Conservation (phyloP, 2,888 invertebrate species). For the Parascotia fuliginaria region DNA sequence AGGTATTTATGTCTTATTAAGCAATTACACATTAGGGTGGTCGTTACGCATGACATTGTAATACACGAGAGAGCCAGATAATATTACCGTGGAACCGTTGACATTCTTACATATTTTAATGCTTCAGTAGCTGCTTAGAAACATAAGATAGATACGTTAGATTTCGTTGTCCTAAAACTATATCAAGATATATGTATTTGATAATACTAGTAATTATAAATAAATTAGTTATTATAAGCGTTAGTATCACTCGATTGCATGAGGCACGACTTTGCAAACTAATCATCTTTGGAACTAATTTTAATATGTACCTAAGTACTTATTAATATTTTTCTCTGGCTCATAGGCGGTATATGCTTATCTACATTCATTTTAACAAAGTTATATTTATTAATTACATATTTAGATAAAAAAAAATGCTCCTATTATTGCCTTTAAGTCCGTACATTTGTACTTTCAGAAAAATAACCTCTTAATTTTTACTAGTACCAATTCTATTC, state of each 20-base stretch:
- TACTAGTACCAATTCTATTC: too few species aligned
- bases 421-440: too few species aligned
- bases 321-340: neutral
- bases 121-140: constrained; percentile 1
- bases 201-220: neutral
- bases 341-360: neutral
- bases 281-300: neutral
- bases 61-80: constrained; percentile 18
- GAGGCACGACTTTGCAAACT: neutral
- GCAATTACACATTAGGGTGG: constrained; percentile 33
- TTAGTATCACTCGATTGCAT: neutral
- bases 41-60: constrained; percentile 42
- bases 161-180: neutral
- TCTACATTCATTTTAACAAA: too few species aligned
- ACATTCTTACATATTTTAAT: constrained; percentile 28
- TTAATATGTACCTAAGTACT: neutral
- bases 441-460: too few species aligned
- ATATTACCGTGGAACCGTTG: too few species aligned
- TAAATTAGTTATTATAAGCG: neutral
- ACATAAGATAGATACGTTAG: too few species aligned
- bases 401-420: too few species aligned
- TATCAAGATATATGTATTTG: neutral
- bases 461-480: too few species aligned
- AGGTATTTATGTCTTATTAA: constrained; percentile 26
- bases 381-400: too few species aligned